A percentile compares a stretch with the other conserved stretches of the same genome.
Evolutionary conservation across 2,888 invertebrate genomes (phyloP).

Genomic region (Boloria euphrosyne): DNA sequence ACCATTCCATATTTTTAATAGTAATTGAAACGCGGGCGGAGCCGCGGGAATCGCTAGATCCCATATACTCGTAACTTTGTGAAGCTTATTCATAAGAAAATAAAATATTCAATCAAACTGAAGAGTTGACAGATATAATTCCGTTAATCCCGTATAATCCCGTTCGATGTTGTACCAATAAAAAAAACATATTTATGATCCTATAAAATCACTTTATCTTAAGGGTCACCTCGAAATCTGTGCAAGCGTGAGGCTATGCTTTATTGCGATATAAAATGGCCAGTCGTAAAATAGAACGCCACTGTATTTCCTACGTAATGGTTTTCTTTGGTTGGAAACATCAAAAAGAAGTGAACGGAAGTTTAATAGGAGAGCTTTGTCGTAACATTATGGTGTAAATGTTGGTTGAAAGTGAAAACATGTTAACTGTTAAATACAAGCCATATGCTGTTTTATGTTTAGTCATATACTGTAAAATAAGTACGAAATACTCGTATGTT

Average conservation of each 20-base stretch:
- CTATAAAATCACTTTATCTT: slow-evolving; percentile 28
- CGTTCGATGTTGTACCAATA: slow-evolving; percentile 8
- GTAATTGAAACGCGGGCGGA: no score
- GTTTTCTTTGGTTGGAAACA: slow-evolving; percentile 13
- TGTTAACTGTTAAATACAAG: no score
- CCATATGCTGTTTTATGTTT: no score
- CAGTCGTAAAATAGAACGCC: slow-evolving; percentile 23
- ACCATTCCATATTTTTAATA: no score
- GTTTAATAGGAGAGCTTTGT: slow-evolving; percentile 4
- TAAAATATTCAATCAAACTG: neutral
- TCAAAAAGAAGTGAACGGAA: slow-evolving; percentile 6
- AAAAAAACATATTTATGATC: slow-evolving; percentile 27
- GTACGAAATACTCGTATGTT: no score
- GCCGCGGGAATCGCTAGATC: no score
- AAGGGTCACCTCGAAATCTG: slow-evolving; percentile 24
- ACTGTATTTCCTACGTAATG: slow-evolving; percentile 18
- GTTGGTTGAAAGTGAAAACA: neutral
- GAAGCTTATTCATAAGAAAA: slow-evolving; percentile 1
- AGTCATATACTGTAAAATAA: no score
- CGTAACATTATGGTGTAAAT: neutral
- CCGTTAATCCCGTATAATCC: neutral
- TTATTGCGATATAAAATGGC: slow-evolving; percentile 34
- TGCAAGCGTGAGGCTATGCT: slow-evolving; percentile 23
- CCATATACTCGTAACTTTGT: no score
- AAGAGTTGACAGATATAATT: slow-evolving; percentile 5